Evolutionary conservation across 2,113 vertebrate genomes (phyloP).

Genomic region (Nestor notabilis): DNA sequence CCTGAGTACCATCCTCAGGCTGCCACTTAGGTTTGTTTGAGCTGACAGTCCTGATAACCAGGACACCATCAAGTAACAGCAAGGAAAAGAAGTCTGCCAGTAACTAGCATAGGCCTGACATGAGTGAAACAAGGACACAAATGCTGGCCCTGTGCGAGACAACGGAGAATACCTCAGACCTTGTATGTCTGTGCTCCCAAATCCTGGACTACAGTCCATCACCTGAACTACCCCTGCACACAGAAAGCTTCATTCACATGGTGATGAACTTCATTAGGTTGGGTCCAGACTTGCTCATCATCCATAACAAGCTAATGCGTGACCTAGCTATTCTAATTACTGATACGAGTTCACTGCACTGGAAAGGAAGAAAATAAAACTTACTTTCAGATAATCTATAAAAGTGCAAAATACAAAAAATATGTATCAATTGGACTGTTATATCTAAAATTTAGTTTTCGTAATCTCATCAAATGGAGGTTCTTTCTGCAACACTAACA

Average conservation of each 20-base stretch:
- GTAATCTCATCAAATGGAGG: neutral
- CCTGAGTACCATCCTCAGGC: neutral
- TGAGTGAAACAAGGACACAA: neutral
- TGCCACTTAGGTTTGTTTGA: neutral
- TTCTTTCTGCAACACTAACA: neutral
- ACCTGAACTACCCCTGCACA: neutral
- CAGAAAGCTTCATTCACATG: neutral
- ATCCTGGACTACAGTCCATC: neutral
- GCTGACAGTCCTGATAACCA: neutral
- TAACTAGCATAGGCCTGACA: neutral
- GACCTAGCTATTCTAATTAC: neutral
- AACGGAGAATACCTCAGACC: neutral
- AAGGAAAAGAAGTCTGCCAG: neutral
- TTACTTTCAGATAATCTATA: neutral
- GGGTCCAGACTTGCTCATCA: neutral
- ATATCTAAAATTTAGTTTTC: neutral
- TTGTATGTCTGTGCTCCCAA: accelerated
- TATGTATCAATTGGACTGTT: neutral
- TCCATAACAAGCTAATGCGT: neutral
- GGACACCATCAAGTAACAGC: neutral
- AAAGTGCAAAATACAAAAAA: neutral
- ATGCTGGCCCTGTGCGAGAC: neutral
- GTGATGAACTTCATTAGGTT: neutral
- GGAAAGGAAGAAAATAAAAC: neutral
- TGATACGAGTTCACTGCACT: neutral